Evolutionary conservation across 2,888 invertebrate species (phyloP).

Genomic region (Eristalis pertinax): DNA sequence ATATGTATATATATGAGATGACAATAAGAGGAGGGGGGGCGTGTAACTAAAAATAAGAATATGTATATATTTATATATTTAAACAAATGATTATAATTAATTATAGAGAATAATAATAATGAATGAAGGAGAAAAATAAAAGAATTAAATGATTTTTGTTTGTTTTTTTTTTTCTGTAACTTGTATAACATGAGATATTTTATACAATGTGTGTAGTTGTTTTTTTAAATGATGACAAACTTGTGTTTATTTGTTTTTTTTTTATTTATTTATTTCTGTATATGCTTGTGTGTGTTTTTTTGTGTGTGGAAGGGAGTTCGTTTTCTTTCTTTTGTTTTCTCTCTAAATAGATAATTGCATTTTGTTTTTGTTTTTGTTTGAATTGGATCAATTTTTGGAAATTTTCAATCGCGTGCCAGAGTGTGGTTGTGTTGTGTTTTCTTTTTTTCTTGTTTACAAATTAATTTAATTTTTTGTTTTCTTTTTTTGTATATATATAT

Average conservation of each 20-base stretch:
- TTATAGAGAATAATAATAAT: conserved; percentile 21
- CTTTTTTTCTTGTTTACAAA: conserved; percentile 5
- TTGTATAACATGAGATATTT: conserved; percentile 57
- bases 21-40: background rate
- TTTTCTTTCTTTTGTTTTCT: conserved; percentile 37
- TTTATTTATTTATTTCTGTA: background rate
- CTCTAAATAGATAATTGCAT: conserved; percentile 38
- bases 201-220: conserved; percentile 59
- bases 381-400: background rate
- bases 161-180: background rate
- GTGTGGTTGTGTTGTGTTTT: conserved; percentile 15
- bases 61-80: background rate
- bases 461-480: conserved; percentile 3
- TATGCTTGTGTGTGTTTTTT: conserved; percentile 12
- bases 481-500: conserved; percentile 42
- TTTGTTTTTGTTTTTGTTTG: conserved; percentile 19
- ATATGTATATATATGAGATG: conserved; percentile 24
- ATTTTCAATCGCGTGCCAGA: conserved; percentile 45
- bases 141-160: background rate
- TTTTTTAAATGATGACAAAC: conserved; percentile 44
- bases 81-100: conserved; percentile 14
- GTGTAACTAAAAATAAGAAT: conserved; percentile 1
- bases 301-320: conserved; percentile 46
- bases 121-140: background rate
- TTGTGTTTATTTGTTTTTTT: no score